These are phyloP conservation scores for Noctua comes DNA, from an alignment of 2,888 invertebrate species.

Conservation along the genomic window DNA sequence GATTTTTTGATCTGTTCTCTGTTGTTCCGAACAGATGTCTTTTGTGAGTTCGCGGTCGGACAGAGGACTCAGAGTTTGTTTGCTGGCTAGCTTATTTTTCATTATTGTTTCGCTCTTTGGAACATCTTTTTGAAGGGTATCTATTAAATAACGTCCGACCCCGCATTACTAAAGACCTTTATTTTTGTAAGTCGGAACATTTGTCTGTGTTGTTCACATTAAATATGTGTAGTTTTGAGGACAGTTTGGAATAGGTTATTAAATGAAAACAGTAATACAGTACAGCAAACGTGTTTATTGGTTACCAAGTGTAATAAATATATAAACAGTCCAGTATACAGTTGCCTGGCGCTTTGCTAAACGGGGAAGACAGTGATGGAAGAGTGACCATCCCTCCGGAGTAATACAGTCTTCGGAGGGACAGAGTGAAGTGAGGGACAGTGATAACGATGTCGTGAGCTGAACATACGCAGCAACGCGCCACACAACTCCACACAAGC, in stretches of 20 bases:
- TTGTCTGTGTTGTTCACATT: background rate
- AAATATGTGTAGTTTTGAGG: background rate
- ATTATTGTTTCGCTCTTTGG: background rate
- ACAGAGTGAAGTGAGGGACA: slow-evolving; percentile 17
- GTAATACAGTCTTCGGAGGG: slow-evolving; percentile 40
- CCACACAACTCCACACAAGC: slow-evolving; percentile 65
- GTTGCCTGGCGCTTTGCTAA: slow-evolving; percentile 70
- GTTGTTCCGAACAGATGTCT: background rate
- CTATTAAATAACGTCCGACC: background rate
- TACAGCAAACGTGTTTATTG: slow-evolving; percentile 80
- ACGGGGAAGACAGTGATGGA: slow-evolving; percentile 45
- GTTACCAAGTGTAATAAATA: slow-evolving; percentile 73
- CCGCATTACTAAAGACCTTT: background rate
- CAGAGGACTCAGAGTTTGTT: background rate
- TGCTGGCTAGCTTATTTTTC: background rate
- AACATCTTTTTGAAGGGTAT: background rate
- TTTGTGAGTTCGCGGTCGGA: background rate
- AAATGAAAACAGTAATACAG: slow-evolving; percentile 66
- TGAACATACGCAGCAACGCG: slow-evolving; percentile 58
- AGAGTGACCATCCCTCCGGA: slow-evolving; percentile 15
- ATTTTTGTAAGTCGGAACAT: background rate
- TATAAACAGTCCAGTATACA: slow-evolving; percentile 70
- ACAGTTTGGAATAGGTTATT: background rate
- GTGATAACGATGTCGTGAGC: slow-evolving; percentile 13
- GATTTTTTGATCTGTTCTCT: background rate